Percentiles rank a stretch among this genome's conserved stretches.
Evolutionary conservation across 2,797 vertebrate genomes (phyloP).

Genomic region (Hemitrygon akajei): DNA sequence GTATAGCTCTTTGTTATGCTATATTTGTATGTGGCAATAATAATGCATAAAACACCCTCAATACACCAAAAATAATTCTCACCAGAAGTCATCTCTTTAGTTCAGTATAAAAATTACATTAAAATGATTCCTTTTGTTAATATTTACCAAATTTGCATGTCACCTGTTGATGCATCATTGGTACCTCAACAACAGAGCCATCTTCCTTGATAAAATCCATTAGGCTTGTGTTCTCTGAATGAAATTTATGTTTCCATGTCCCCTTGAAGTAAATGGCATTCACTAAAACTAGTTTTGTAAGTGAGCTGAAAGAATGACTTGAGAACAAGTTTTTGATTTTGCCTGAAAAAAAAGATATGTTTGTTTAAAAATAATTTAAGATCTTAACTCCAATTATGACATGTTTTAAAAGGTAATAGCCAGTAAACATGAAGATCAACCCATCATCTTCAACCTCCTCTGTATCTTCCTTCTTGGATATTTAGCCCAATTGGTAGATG

Average conservation of each 20-base stretch:
- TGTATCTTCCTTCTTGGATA: not conserved
- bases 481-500: not conserved
- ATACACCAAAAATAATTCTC: not conserved
- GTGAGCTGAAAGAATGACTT: slow-evolving; percentile 48
- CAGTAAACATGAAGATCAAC: not conserved
- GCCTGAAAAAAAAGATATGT: slow-evolving; percentile 38
- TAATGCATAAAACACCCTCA: too few species aligned
- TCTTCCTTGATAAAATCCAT: slow-evolving; percentile 47
- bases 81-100: not conserved
- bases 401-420: not conserved
- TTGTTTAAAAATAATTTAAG: not conserved
- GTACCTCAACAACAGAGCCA: slow-evolving; percentile 42
- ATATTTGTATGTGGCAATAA: not conserved
- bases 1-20: not conserved
- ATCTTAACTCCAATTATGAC: slow-evolving; percentile 35
- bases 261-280: slow-evolving; percentile 54
- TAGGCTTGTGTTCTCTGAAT: slow-evolving; percentile 43
- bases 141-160: slow-evolving; percentile 20
- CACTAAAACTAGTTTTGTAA: slow-evolving; percentile 50
- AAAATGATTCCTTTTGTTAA: not conserved
- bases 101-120: not conserved
- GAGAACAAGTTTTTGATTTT: slow-evolving; percentile 52
- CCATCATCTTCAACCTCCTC: not conserved
- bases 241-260: slow-evolving; percentile 50
- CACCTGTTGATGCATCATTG: slow-evolving; percentile 45